Evolutionary conservation across 2,113 vertebrate species (phyloP), one percentile per base, ranked within the genome.

Genomic region (Ceratotherium simum): DNA sequence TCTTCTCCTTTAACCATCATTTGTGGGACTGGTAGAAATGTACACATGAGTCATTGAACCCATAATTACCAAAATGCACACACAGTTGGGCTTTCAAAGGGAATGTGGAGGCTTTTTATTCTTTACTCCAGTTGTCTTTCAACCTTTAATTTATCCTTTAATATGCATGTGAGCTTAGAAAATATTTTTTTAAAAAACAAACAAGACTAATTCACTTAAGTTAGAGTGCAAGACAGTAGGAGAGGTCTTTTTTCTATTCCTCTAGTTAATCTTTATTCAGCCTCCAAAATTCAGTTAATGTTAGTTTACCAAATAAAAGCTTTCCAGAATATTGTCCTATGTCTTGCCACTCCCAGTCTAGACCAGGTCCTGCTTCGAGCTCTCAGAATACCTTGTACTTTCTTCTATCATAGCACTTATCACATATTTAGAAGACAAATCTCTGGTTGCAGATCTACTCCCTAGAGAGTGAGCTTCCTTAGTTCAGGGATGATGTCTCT

Each of bases 21-120:
- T 94, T 95, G 39, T 33, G 18, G 39, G 48, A 94, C 51, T 76
- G 29, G 60, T 92, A 65, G 72, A 88, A 97, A 91, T 73, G 29
- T 85, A 92, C 39, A 95, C 64, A 85, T 64, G 78, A 95, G 79
- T 93, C 78, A 93, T 17, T 81, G 82, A 97, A 51, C 46, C 70
- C 46, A 73, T 97, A 90, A 97, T 97, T 97, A 96, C 62, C 89
- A 79, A 85, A 96, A 88, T 54, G 8, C 20, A 82, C 78, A 86
- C 4, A 58, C 48, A 93, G 85, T 29, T 95, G 42, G 62, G 9
- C 81, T 92, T 60, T 83, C 31, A 91, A 86, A 96, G 60, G 27
- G 29, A 91, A 31, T 67, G 29, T 87, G 58, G 96, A 95, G 91
- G 85, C 65, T 90, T 93, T 97, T 79, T 73, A 84, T 85, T 23